These are phyloP conservation scores for Melanotaenia pygmaea DNA, from an alignment of 2,797 vertebrate species.

Conservation along the genomic window DNA sequence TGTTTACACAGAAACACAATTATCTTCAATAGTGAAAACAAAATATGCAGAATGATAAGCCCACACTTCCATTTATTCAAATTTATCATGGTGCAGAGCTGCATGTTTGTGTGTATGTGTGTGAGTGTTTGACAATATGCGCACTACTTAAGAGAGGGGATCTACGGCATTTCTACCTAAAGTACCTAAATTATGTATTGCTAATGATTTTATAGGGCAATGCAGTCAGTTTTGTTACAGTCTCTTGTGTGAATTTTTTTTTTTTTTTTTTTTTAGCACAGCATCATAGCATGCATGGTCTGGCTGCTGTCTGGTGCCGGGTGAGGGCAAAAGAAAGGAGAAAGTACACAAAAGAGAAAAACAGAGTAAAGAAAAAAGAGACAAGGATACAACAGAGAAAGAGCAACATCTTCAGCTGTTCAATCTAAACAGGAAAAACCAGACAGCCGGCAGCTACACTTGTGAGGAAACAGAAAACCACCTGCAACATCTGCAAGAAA, in stretches of 20 bases:
- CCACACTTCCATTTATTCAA: slow-evolving; percentile 4
- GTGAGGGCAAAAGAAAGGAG: too few relatives aligned
- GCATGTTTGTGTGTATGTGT: background rate
- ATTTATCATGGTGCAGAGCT: background rate
- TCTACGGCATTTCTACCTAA: background rate
- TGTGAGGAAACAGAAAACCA: too few relatives aligned
- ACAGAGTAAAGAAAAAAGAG: too few relatives aligned
- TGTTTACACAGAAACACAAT: slow-evolving; percentile 12
- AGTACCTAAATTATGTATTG: background rate
- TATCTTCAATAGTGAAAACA: background rate
- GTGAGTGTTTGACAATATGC: background rate
- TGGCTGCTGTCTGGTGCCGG: too few relatives aligned
- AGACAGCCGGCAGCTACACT: too few relatives aligned
- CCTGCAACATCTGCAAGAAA: too few relatives aligned
- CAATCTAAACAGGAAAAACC: too few relatives aligned
- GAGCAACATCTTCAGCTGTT: too few relatives aligned
- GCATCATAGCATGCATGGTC: too few relatives aligned
- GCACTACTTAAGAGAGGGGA: too few relatives aligned
- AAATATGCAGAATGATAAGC: slow-evolving; percentile 8
- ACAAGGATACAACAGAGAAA: too few relatives aligned
- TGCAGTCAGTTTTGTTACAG: background rate
- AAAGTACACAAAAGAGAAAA: too few relatives aligned
- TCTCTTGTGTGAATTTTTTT: background rate
- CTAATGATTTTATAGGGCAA: background rate
- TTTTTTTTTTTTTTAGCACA: background rate